Conservation (phyloP, 2,888 invertebrate genomes). For the Rhagophthalmus giganteus region DNA sequence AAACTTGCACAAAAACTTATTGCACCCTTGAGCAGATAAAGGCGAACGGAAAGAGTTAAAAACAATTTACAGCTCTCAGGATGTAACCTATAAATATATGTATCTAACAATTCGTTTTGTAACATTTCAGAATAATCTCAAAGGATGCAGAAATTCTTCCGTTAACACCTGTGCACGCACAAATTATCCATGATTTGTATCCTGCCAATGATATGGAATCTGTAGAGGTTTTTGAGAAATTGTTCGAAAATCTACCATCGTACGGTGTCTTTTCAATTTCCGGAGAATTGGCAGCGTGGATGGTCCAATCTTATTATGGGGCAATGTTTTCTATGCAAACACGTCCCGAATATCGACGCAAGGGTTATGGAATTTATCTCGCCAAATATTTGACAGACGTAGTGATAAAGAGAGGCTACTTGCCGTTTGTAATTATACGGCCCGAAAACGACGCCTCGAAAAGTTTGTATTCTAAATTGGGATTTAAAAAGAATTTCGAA, state of each 20-base stretch:
- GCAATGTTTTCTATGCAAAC: constrained; percentile 94
- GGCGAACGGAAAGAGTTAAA: no score
- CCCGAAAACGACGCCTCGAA: constrained; percentile 87
- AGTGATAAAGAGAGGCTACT: constrained; percentile 62
- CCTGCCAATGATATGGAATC: constrained; percentile 88
- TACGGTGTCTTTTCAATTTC: constrained; percentile 75
- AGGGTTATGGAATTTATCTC: constrained; percentile 70
- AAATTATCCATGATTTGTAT: constrained; percentile 82
- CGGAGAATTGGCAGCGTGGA: constrained; percentile 82
- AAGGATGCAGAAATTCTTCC: constrained; percentile 77
- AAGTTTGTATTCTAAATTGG: constrained; percentile 79
- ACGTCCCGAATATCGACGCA: constrained; percentile 57
- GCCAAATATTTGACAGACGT: constrained; percentile 63
- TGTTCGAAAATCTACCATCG: constrained; percentile 76
- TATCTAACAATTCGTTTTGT: constrained; percentile 1
- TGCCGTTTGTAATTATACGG: constrained; percentile 83
- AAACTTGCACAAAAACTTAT: not conserved
- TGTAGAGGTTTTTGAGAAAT: constrained; percentile 78
- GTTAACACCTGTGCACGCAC: constrained; percentile 75
- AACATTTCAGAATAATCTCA: constrained; percentile 15
- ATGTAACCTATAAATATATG: no score
- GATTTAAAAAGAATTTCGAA: constrained; percentile 78
- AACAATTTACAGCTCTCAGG: no score
- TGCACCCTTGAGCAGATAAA: not conserved
- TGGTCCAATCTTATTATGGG: constrained; percentile 89